Evolutionary conservation across 30 jellyfish, hydroid and myxozoan genomes (phyloP).

Genomic region (Pelagia noctiluca): DNA sequence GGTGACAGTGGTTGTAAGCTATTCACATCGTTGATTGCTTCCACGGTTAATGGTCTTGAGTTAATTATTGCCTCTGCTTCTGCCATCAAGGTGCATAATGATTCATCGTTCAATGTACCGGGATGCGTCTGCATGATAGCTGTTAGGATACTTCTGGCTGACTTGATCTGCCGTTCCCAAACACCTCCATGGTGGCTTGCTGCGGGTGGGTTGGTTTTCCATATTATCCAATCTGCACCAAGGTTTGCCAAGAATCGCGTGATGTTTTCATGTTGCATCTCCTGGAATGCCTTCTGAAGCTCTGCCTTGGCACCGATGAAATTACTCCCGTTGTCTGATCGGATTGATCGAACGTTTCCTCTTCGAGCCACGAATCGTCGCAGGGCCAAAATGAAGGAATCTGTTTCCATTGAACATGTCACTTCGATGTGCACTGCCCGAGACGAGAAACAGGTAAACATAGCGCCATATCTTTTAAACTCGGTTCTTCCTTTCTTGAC

Average conservation of each 20-base stretch:
- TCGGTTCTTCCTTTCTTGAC: slow-evolving; percentile 27
- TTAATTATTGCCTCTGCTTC: slow-evolving; percentile 40
- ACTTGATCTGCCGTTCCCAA: slow-evolving; percentile 23
- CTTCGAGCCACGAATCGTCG: slow-evolving; percentile 33
- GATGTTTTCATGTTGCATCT: slow-evolving; percentile 17
- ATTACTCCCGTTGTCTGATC: slow-evolving; percentile 21
- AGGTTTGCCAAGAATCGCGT: background rate
- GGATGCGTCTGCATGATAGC: slow-evolving; percentile 4
- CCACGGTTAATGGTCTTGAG: slow-evolving; percentile 25
- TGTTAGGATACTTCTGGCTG: slow-evolving; percentile 25
- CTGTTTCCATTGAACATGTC: slow-evolving; percentile 32
- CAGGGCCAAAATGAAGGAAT: slow-evolving; percentile 22
- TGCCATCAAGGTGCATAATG: slow-evolving; percentile 14
- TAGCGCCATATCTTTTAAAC: slow-evolving; percentile 19
- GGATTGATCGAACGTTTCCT: slow-evolving; percentile 9
- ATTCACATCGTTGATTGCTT: slow-evolving; percentile 17
- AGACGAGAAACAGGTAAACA: slow-evolving; percentile 29
- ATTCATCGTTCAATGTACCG: slow-evolving; percentile 16
- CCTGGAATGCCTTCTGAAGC: slow-evolving; percentile 15
- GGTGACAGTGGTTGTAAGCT: slow-evolving; percentile 27
- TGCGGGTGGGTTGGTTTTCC: slow-evolving; percentile 28
- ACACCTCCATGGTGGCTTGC: slow-evolving; percentile 26
- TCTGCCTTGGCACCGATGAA: slow-evolving; percentile 27
- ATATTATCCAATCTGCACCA: slow-evolving; percentile 10
- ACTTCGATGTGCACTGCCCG: slow-evolving; percentile 48